Base-by-base conservation (phyloP, 2,113 vertebrate genomes). In the Gymnogyps californianus region DNA sequence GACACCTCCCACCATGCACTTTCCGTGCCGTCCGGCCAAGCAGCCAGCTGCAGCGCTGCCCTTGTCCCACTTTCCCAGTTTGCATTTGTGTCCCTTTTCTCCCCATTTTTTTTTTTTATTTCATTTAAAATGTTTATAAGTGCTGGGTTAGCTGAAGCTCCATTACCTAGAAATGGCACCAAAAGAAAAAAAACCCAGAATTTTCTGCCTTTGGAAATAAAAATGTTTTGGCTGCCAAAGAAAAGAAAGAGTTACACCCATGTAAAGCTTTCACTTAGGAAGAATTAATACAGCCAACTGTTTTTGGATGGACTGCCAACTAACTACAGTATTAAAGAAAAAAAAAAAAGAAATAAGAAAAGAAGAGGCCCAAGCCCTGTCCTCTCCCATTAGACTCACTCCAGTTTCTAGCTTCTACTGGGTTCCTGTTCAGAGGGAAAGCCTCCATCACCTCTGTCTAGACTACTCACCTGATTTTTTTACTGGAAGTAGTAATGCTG, bases 191-290 rank as follows among this genome's bases (percentile, higher is more conserved):
- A 52, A 21, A 8, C 7, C 44, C 76, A 96, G 80, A 49, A 64
- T 86, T 93, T 65, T 94, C 91, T 95, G 93, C 76, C 59, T 96
- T 54, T 97, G 91, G 93, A 98, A 97, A 96, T 90, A 96, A 96
- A 95, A 97, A 94, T 74, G 85, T 20, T 97, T 74, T 97, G 93
- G 74, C 94, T 96, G 81, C 96, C 94, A 91, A 96, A 95, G 58
- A 92, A 90, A 93, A 97, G 95, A 93, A 95, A 77, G 83, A 94
- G 94, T 96, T 92, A 97, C 83, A 95, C 94, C 95, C 95, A 96
- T 84, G 67, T 36, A 78, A 95, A 96, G 81, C 80, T 96, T 94
- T 93, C 92, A 94, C 95, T 97, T 81, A 78, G 92, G 81, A 94
- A 96, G 93, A 96, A 95, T 87, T 92, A 96, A 96, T 88, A 94